These are phyloP conservation scores for Diaphora mendica DNA, from an alignment of 2,888 invertebrate genomes.

Conservation along the genomic window DNA sequence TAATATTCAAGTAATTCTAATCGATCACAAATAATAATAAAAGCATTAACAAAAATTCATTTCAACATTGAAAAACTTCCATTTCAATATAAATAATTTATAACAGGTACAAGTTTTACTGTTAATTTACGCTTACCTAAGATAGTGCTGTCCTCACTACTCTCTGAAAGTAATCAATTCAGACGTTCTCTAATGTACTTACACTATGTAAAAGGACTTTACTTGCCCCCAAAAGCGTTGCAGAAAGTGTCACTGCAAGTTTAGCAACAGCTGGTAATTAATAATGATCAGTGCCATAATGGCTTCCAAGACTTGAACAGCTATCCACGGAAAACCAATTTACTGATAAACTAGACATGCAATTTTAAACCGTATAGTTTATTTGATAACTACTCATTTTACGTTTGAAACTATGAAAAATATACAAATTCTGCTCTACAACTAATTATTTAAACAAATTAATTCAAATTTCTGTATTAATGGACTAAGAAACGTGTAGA, in stretches of 20 bases:
- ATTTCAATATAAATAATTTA: not conserved
- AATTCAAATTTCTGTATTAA: not conserved
- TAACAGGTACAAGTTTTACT: not conserved
- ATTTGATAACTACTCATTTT: not conserved
- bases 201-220: constrained; percentile 18
- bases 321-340: constrained; percentile 10
- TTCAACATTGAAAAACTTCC: not conserved
- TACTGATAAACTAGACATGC: not conserved
- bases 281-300: constrained; percentile 49
- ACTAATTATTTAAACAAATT: not conserved
- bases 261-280: constrained; percentile 44
- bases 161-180: constrained; percentile 25
- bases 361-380: constrained; percentile 7
- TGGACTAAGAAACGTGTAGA: not conserved
- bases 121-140: not conserved
- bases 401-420: not conserved
- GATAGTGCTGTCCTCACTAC: not conserved
- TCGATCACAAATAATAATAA: too few species aligned
- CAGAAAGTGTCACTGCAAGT: constrained; percentile 41
- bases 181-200: constrained; percentile 30
- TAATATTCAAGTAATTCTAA: too few species aligned
- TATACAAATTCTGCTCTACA: not conserved
- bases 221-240: constrained; percentile 27
- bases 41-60: too few species aligned
- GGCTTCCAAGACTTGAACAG: constrained; percentile 27